These are phyloP conservation scores for Callosobruchus maculatus DNA, from an alignment of 2,888 invertebrate species.

Conservation along the genomic window DNA sequence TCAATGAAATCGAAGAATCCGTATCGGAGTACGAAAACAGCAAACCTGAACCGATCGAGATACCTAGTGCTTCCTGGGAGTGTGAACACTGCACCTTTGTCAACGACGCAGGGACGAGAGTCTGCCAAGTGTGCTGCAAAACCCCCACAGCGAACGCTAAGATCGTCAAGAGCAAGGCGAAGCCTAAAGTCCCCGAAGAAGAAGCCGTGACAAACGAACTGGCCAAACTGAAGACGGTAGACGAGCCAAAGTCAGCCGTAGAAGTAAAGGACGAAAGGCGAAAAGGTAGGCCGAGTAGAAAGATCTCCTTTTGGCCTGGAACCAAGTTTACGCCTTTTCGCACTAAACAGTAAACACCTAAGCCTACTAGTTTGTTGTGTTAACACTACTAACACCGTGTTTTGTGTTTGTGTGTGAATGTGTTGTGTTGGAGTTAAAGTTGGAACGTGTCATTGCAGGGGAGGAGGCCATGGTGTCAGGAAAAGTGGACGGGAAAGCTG, in stretches of 20 bases:
- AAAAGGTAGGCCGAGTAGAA: constrained; percentile 69
- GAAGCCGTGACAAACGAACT: constrained; percentile 44
- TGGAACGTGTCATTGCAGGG: constrained; percentile 28
- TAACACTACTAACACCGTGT: not conserved
- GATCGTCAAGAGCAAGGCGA: constrained; percentile 18
- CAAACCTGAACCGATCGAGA: constrained; percentile 20
- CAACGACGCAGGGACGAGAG: constrained; percentile 73
- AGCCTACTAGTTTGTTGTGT: not conserved
- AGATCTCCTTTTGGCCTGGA: constrained; percentile 72
- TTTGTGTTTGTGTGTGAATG: constrained; percentile 3
- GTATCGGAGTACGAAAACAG: constrained; percentile 34
- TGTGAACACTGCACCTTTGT: constrained; percentile 90
- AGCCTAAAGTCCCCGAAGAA: constrained; percentile 39
- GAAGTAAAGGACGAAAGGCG: constrained; percentile 14
- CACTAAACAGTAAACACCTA: constrained; percentile 27
- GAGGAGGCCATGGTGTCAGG: not conserved
- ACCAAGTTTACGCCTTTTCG: constrained; percentile 55
- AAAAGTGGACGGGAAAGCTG: not conserved
- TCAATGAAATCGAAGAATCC: constrained; percentile 34
- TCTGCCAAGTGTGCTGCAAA: constrained; percentile 84
- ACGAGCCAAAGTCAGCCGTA: constrained; percentile 8
- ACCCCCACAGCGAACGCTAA: constrained; percentile 55
- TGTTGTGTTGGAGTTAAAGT: not conserved
- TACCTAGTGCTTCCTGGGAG: constrained; percentile 67
- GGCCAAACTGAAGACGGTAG: constrained; percentile 38